Evolutionary conservation across 2,888 invertebrate species (phyloP).

Genomic region (Alloplasta piceator): DNA sequence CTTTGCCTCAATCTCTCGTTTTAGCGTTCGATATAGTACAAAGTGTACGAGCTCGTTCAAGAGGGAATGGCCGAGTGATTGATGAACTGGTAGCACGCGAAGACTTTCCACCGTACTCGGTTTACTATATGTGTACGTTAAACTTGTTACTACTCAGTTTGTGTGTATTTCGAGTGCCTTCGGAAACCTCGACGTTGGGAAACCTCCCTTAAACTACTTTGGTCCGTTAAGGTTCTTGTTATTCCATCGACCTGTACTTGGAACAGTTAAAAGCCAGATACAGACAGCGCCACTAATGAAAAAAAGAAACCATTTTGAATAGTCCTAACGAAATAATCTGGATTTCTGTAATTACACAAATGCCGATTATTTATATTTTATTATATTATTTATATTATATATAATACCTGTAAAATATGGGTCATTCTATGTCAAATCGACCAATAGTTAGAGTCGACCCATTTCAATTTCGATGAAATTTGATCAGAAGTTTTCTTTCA

Average conservation of each 20-base stretch:
- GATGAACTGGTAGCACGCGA: slow-evolving; percentile 79
- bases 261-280: background rate
- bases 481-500: too few relatives aligned
- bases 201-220: slow-evolving; percentile 30
- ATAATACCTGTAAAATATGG: too few relatives aligned
- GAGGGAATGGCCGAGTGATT: slow-evolving; percentile 76
- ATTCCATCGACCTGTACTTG: slow-evolving; percentile 21
- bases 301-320: background rate
- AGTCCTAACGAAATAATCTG: background rate
- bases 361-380: too few relatives aligned
- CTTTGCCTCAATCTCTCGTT: slow-evolving; percentile 32
- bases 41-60: slow-evolving; percentile 63
- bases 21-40: slow-evolving; percentile 48
- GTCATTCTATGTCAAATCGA: too few relatives aligned
- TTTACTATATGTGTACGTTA: slow-evolving; percentile 18
- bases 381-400: too few relatives aligned
- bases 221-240: slow-evolving; percentile 33
- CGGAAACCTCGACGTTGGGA: slow-evolving; percentile 18
- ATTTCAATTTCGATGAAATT: too few relatives aligned
- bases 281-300: background rate
- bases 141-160: slow-evolving; percentile 17
- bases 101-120: slow-evolving; percentile 67
- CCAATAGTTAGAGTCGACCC: too few relatives aligned
- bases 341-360: background rate
- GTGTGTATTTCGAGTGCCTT: slow-evolving; percentile 33